A percentile compares a stretch with the other conserved stretches of the same genome.
Evolutionary conservation across 2,113 vertebrate genomes (phyloP).

Genomic region (Zingel zingel): DNA sequence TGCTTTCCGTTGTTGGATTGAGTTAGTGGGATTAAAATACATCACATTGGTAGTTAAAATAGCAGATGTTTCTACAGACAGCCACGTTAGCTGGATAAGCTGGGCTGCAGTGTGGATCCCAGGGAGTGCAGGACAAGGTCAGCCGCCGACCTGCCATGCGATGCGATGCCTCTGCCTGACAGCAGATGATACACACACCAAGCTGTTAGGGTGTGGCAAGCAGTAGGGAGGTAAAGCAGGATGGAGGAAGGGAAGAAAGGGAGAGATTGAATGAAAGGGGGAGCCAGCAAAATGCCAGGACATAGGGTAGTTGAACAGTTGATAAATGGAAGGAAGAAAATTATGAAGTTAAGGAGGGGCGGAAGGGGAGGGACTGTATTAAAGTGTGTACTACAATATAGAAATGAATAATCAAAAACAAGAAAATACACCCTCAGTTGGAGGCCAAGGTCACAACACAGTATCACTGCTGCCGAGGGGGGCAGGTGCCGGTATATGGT

Average conservation of each 20-base stretch:
- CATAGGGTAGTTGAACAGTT: background rate
- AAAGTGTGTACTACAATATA: background rate
- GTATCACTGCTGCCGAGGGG: background rate
- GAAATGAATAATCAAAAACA: conserved; percentile 7
- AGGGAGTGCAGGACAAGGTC: conserved; percentile 78
- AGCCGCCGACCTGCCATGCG: conserved; percentile 66
- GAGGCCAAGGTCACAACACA: conserved; percentile 14
- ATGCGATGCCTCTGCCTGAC: conserved; percentile 67
- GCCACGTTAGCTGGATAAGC: conserved; percentile 72
- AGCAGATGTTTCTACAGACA: conserved; percentile 71
- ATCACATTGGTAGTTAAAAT: conserved; percentile 76
- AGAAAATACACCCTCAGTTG: conserved; percentile 13
- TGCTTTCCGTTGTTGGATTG: conserved; percentile 49
- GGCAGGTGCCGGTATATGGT: conserved; percentile 2
- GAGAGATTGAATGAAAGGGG: background rate
- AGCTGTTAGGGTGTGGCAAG: conserved; percentile 44
- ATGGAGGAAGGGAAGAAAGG: conserved; percentile 22
- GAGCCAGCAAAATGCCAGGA: background rate
- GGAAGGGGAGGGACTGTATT: background rate
- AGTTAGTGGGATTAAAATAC: conserved; percentile 75
- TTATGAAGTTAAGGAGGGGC: background rate
- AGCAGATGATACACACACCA: conserved; percentile 46
- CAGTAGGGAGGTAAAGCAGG: conserved; percentile 1
- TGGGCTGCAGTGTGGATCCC: conserved; percentile 43
- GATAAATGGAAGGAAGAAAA: conserved; percentile 12